Evolutionary conservation across 2,113 vertebrate genomes (phyloP).

Genomic region (Paraplagusia blochii): DNA sequence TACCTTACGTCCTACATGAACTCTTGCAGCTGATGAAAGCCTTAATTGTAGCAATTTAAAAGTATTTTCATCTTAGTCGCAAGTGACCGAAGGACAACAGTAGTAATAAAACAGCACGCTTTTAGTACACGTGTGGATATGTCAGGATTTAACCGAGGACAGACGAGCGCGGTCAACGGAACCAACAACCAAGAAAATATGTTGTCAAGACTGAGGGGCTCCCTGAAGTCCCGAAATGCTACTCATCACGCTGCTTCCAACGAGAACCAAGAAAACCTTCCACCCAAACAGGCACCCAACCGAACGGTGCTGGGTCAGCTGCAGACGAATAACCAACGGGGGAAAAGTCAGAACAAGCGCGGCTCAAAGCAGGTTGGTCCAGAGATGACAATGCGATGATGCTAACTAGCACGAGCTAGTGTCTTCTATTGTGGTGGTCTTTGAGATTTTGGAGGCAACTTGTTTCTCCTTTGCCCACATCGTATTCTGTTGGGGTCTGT

Average conservation of each 20-base stretch:
- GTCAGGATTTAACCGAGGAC: conserved; percentile 57
- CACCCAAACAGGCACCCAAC: conserved; percentile 59
- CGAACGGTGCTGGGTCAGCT: conserved; percentile 81
- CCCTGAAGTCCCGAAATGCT: conserved; percentile 40
- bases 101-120: neutral
- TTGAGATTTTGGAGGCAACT: conserved; percentile 29
- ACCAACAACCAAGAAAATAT: conserved; percentile 66
- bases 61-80: neutral
- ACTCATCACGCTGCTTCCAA: neutral
- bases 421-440: neutral
- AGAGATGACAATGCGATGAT: neutral
- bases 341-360: conserved; percentile 53
- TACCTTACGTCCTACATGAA: neutral
- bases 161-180: conserved; percentile 51
- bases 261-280: conserved; percentile 88
- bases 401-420: conserved; percentile 1
- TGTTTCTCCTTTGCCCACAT: too few species aligned
- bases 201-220: conserved; percentile 51
- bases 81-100: neutral
- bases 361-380: conserved; percentile 62
- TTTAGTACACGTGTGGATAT: conserved; percentile 34
- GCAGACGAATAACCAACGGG: conserved; percentile 68
- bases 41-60: neutral
- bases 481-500: too few species aligned
- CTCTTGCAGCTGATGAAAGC: conserved; percentile 14